Base-by-base conservation (phyloP, 2,888 invertebrate genomes). In the Melieria omissa region DNA sequence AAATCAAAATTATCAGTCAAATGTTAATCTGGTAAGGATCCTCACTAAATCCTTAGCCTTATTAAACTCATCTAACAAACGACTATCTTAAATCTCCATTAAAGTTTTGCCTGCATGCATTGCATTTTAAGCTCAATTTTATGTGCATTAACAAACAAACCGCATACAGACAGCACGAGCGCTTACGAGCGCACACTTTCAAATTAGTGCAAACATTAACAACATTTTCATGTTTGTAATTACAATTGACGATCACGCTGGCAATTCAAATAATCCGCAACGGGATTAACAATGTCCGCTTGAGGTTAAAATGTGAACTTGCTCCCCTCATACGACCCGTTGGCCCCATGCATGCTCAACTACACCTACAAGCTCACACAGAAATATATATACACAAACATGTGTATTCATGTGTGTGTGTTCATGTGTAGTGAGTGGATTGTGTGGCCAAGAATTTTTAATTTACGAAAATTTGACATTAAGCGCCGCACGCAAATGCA, bases 141-240 rank as follows among this genome's bases (percentile, higher is more conserved):
- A 16, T 16, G 16, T 16, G 16, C 29, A 29, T 29, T 29, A 29
- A 29, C 29, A 29, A 29, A 29, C 29, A 29, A 29, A 29, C 29
- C 29, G 29, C 12, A 49, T 49, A 9, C 12, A 1, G 12, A 52
- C 52, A 52, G 5, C 12, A 49, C 49, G 29, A 10, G 49, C 12
- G 49, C 49, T 10, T 49, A 49, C 49, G 12, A 10, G 49, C 49
- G 8, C 52, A 14, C 29, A 57, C 57, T 45, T 68, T 49, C n/a
- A 60, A 71, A 71, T 72, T 70, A 72, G 72, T 72, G 71, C 58
- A 71, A 71, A 70, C 61, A 73, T 73, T 73, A 74, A 73, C 73
- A 76, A 74, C 72, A 70, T 73, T 73, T 76, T 72, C 71, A 70
- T 73, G 73, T 71, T 74, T 72, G 76, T 76, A 76, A 76, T 76